These are phyloP conservation scores for Cynopterus brachyotis DNA, from an alignment of 2,113 vertebrate genomes.

Conservation along the genomic window DNA sequence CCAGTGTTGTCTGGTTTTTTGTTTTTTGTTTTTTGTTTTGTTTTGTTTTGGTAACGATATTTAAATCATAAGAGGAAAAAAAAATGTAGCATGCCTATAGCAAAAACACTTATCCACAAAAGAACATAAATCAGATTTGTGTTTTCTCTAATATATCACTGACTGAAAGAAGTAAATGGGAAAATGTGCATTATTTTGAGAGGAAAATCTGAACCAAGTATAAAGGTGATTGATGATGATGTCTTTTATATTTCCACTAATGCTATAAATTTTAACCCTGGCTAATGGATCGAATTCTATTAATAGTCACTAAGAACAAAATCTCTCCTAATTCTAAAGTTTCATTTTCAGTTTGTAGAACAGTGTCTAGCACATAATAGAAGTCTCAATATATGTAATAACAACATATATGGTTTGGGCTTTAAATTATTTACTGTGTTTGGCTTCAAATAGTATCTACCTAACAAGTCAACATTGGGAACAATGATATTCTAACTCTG, in stretches of 20 bases:
- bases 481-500: background rate
- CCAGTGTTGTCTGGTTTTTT: background rate
- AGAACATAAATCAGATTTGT: background rate
- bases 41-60: background rate
- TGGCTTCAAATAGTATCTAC: background rate
- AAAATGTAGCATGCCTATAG: background rate
- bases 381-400: background rate
- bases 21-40: background rate
- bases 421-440: background rate
- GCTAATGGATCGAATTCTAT: background rate
- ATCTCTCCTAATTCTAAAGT: background rate
- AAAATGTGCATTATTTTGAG: background rate
- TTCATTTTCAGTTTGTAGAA: constrained; percentile 24
- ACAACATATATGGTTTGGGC: background rate
- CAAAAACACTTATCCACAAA: constrained; percentile 13
- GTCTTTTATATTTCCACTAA: background rate
- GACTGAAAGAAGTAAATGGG: background rate
- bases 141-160: background rate
- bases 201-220: background rate
- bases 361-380: background rate
- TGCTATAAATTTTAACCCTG: background rate
- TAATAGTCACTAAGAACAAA: background rate
- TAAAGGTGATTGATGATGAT: background rate
- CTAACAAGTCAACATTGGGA: background rate
- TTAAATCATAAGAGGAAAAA: background rate